These are phyloP conservation scores for Pantherophis vulpinus DNA, from an alignment of 2,797 vertebrate species.

Conservation along the genomic window DNA sequence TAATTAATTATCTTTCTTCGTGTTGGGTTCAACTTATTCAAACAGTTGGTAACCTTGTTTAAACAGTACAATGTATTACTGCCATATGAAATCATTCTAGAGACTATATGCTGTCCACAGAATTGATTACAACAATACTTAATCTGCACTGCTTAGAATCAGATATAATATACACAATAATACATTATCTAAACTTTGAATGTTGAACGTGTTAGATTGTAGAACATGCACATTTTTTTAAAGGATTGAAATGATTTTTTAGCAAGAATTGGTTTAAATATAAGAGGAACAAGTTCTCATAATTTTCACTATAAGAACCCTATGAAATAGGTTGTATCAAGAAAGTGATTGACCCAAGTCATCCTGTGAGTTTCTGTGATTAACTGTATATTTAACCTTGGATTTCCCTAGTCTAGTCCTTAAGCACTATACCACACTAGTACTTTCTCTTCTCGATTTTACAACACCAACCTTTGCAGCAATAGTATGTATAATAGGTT, in stretches of 20 bases:
- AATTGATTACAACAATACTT: neutral
- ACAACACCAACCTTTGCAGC: neutral
- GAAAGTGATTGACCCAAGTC: neutral
- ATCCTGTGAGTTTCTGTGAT: neutral
- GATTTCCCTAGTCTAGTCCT: neutral
- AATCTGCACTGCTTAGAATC: neutral
- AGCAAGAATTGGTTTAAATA: neutral
- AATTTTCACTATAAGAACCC: neutral
- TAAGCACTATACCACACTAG: neutral
- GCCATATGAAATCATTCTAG: neutral
- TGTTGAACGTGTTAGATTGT: neutral
- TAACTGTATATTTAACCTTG: neutral
- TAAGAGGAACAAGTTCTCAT: neutral
- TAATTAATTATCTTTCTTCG: constrained; percentile 16
- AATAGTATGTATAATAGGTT: neutral
- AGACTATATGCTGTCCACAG: neutral
- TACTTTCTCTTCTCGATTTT: neutral
- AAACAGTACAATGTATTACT: neutral
- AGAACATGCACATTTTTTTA: neutral
- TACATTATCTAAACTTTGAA: neutral
- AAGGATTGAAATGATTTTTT: neutral
- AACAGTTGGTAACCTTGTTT: neutral
- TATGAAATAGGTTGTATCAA: neutral
- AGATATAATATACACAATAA: neutral
- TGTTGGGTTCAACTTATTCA: neutral